Base-by-base conservation (phyloP, 1,140 invertebrate species). In the Apis mellifera region DNA sequence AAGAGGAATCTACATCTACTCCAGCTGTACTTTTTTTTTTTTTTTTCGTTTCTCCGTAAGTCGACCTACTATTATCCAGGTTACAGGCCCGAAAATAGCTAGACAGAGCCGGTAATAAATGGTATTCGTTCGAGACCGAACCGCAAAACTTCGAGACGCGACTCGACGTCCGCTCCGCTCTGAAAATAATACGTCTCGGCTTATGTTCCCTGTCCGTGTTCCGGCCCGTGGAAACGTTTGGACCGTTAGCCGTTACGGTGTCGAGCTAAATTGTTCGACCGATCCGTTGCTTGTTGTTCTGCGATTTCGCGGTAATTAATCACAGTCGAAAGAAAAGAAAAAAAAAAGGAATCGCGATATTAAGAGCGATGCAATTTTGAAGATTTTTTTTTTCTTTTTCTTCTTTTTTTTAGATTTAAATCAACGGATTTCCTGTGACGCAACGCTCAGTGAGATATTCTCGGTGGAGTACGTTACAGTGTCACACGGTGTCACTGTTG, bases 21-120 rank as follows among this genome's bases (percentile, higher is more conserved):
- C 68, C 26, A 70, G 57, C 21, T 7, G 23, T 52, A 64, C 26
- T 59, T 72, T 72, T 19, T 42, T 42, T 42, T 2, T 32, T 42
- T 42, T 42, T 42, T 42, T 42, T 42, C 62, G 62, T 48, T 77
- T 48, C 75, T 50, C 21, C n/a, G 32, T 42, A 42, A 42, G 19
- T 54, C 65, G 65, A 64, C 57, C 69, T 62, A 62, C 78, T 72
- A 79, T 79, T 79, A 79, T 79, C 78, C 32, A 50, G 42, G 32
- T 69, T 78, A 57, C 17, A 68, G n/a, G 15, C 78, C 69, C 59
- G 26, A 72, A 79, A 79, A 64, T 62, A 69, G 60, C 57, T 72
- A 79, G 69, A 19, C 66, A 71, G 68, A 48, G 42, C 12, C 50
- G 19, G 26, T 79, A 79, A 79, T 79, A 54, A 79, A 79, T 72